Conservation (phyloP, 2,888 invertebrate species). For the Agrotis clavis region DNA sequence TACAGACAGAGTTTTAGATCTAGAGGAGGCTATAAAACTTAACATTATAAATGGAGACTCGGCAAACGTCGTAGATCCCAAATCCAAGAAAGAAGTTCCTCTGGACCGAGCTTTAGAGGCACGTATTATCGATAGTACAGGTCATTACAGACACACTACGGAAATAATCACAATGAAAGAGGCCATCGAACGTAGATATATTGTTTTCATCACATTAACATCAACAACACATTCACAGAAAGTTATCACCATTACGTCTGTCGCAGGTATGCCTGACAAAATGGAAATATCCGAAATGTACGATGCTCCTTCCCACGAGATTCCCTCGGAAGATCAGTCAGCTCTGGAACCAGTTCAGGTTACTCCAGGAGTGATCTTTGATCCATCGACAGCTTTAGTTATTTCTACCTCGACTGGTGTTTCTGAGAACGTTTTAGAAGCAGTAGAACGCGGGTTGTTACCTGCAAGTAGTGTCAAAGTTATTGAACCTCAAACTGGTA, state of each 20-base stretch:
- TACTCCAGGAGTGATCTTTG: slow-evolving; percentile 94
- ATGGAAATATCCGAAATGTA: slow-evolving; percentile 92
- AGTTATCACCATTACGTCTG: slow-evolving; percentile 94
- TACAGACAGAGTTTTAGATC: slow-evolving; percentile 95
- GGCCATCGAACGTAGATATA: slow-evolving; percentile 93
- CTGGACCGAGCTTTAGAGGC: slow-evolving; percentile 94
- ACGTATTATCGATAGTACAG: slow-evolving; percentile 94
- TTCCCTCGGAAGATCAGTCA: slow-evolving; percentile 78
- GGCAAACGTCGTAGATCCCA: slow-evolving; percentile 95
- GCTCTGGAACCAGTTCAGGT: slow-evolving; percentile 94
- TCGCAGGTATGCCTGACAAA: slow-evolving; percentile 93
- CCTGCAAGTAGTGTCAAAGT: slow-evolving; percentile 93
- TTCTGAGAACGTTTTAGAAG: slow-evolving; percentile 94
- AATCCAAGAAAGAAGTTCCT: slow-evolving; percentile 93
- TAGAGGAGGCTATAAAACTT: slow-evolving; percentile 96
- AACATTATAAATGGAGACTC: slow-evolving; percentile 96
- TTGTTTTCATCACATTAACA: slow-evolving; percentile 91
- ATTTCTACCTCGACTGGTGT: slow-evolving; percentile 94
- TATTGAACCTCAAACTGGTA: slow-evolving; percentile 93
- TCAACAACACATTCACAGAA: slow-evolving; percentile 90
- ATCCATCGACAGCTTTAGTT: slow-evolving; percentile 94
- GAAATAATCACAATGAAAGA: slow-evolving; percentile 93
- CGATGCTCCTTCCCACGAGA: slow-evolving; percentile 69
- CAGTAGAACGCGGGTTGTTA: slow-evolving; percentile 94
- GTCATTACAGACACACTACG: slow-evolving; percentile 92